Evolutionary conservation across 1,140 invertebrate genomes (phyloP).

Genomic region (silkworm (Bombyx mori)): ASM3026992v2 NC_085115.1:9337001-9337500

Average conservation of each 20-base stretch:
- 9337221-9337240: constrained; percentile 15
- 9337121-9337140: constrained; percentile 67
- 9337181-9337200: background rate
- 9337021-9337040: no score
- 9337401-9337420: background rate
- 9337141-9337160: constrained; percentile 61
- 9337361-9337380: constrained; percentile 15
- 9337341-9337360: constrained; percentile 51
- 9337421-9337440: background rate
- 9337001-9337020: no score
- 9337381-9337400: background rate
- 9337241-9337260: constrained; percentile 19
- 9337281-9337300: constrained; percentile 48
- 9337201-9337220: constrained; percentile 15
- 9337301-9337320: constrained; percentile 66
- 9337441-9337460: constrained; percentile 30
- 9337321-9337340: constrained; percentile 69
- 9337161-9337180: constrained; percentile 5
- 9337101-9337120: constrained; percentile 57
- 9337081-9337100: background rate
- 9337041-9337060: no score
- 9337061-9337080: no score
- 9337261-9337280: constrained; percentile 53
- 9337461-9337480: constrained; percentile 63
- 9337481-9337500: constrained; percentile 69